Base-by-base conservation (phyloP, 1,140 invertebrate genomes). In the Zaprionus inermis region DNA sequence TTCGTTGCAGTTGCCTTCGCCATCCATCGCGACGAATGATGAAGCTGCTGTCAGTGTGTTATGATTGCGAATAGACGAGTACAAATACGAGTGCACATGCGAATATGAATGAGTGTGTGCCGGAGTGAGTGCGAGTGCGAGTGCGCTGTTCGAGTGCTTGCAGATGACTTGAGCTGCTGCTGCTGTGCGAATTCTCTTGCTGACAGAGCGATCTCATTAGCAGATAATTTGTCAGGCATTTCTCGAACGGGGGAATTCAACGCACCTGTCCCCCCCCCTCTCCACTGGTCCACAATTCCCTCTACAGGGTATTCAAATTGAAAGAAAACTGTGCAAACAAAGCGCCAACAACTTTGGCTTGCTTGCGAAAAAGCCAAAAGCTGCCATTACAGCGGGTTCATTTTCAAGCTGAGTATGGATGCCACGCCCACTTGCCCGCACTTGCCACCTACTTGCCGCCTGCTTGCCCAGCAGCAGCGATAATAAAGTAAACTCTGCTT, bases 401-500 rank as follows among this genome's bases (percentile, higher is more conserved):
- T 75, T 64, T 73, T 54, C 56, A 61, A 60, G 57, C 65, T 54
- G 22, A 2, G 22, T 1, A 24, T 24, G 22, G 22, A 24, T 28
- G 49, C 28, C 18, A n/a, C 54, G 22, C 32, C 24, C 24, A 20
- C n/a, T n/a, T 0, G 2, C n/a, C n/a, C n/a, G n/a, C n/a, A n/a
- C 30, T 7, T 6, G 20, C 24, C 9, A 18, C 30, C 18, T 3
- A 18, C 22, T 30, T 7, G 3, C 10, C 49, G 11, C 22, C n/a
- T n/a, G n/a, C 30, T 28, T 4, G 24, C 63, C n/a, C 49, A n/a
- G 30, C 58, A 65, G 32, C 34, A 68, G 72, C 73, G 78, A 86
- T 88, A 86, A 88, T 83, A 79, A 82, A 89, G 84, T 88, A 82
- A 88, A 82, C 84, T 88, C 67, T 85, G 82, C 81, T 80, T 63